These are phyloP conservation scores for Phrixothrix hirtus DNA, from an alignment of 2,888 invertebrate genomes.

Conservation along the genomic window DNA sequence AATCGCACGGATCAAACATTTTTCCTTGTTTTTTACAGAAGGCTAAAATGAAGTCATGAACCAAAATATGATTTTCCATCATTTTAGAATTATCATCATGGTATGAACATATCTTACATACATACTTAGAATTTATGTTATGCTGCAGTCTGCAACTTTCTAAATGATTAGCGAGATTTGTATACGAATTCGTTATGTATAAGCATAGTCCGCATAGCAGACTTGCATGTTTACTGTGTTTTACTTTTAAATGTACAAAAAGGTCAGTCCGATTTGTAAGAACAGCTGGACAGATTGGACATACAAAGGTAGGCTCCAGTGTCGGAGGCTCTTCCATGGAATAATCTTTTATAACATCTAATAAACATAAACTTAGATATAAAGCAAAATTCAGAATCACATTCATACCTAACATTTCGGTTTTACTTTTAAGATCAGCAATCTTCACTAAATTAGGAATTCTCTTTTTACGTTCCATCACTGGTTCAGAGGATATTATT, in stretches of 20 bases:
- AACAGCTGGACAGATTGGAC: slow-evolving; percentile 53
- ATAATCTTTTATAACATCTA: slow-evolving; percentile 9
- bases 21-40: slow-evolving; percentile 48
- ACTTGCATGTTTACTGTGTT: slow-evolving; percentile 59
- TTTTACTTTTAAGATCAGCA: slow-evolving; percentile 46
- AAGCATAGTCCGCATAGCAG: slow-evolving; percentile 63
- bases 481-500: slow-evolving; percentile 43
- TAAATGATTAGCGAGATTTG: slow-evolving; percentile 59
- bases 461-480: slow-evolving; percentile 48
- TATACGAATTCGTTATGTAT: slow-evolving; percentile 57
- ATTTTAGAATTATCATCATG: slow-evolving; percentile 61
- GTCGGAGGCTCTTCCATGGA: slow-evolving; percentile 23
- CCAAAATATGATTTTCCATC: slow-evolving; percentile 58
- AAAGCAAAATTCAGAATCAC: background rate
- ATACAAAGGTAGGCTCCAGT: slow-evolving; percentile 36
- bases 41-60: slow-evolving; percentile 59
- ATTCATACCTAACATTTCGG: background rate
- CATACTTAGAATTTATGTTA: slow-evolving; percentile 52
- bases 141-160: slow-evolving; percentile 57
- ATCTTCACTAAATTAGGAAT: slow-evolving; percentile 53
- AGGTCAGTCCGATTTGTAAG: slow-evolving; percentile 58
- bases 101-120: slow-evolving; percentile 60
- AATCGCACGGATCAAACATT: slow-evolving; percentile 58
- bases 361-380: background rate
- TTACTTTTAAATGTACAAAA: slow-evolving; percentile 60